Conservation (phyloP, 1,140 invertebrate genomes). For the Teleopsis dalmanni region DNA sequence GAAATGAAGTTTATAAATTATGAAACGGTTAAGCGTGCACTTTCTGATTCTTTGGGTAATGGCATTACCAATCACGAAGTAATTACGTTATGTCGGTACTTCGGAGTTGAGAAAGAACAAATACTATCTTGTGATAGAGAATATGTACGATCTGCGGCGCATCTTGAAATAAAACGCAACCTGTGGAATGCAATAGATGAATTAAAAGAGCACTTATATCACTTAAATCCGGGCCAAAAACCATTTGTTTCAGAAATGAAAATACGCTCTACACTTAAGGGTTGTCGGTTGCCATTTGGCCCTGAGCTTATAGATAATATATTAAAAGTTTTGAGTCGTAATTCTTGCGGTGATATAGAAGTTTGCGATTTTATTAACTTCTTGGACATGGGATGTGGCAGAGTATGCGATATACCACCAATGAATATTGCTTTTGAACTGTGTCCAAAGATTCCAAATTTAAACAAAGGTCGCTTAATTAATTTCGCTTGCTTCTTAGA, state of each 20-base stretch:
- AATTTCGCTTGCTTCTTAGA: constrained; percentile 35
- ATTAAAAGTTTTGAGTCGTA: constrained; percentile 55
- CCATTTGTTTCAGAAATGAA: constrained; percentile 51
- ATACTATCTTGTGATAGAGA: constrained; percentile 43
- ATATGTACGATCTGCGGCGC: constrained; percentile 52
- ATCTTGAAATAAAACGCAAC: constrained; percentile 57
- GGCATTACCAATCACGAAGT: constrained; percentile 71
- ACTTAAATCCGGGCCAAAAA: constrained; percentile 52
- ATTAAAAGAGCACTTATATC: constrained; percentile 56
- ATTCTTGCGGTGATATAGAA: constrained; percentile 54
- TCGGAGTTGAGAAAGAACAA: constrained; percentile 47
- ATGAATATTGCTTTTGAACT: constrained; percentile 39
- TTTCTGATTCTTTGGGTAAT: constrained; percentile 53
- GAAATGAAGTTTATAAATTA: constrained; percentile 32
- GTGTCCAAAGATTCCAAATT: constrained; percentile 37
- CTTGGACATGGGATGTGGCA: constrained; percentile 28
- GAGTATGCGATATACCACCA: constrained; percentile 33
- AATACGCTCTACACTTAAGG: constrained; percentile 55
- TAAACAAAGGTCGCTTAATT: constrained; percentile 34
- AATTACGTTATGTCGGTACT: constrained; percentile 61
- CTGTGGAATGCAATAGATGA: constrained; percentile 62
- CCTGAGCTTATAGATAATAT: constrained; percentile 59
- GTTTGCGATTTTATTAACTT: constrained; percentile 38
- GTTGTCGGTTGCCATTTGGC: constrained; percentile 58
- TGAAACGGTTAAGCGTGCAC: constrained; percentile 51